Conservation (phyloP, 2,797 vertebrate species). For the Hoplostethus mediterraneus region DNA sequence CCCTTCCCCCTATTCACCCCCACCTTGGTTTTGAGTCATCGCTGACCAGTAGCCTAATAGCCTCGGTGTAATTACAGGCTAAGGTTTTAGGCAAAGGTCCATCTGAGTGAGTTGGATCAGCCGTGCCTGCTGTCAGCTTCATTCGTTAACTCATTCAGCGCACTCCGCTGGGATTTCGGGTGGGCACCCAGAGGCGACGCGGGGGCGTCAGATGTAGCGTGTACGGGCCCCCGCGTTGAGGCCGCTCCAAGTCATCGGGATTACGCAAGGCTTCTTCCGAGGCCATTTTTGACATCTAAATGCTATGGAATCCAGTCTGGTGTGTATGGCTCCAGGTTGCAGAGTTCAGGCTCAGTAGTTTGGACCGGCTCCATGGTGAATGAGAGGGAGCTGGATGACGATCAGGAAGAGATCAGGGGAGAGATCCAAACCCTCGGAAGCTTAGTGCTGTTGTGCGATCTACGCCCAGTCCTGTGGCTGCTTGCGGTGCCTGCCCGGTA, state of each 20-base stretch:
- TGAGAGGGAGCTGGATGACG: conserved; percentile 50
- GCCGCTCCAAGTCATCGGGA: not conserved
- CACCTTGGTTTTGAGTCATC: conserved; percentile 72
- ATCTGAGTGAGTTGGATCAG: conserved; percentile 65
- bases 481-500: conserved; percentile 48
- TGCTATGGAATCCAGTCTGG: conserved; percentile 53
- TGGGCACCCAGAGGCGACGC: conserved; percentile 13
- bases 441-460: conserved; percentile 37
- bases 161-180: conserved; percentile 14
- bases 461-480: conserved; percentile 52
- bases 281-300: conserved; percentile 52
- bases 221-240: not conserved
- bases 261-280: conserved; percentile 20
- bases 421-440: conserved; percentile 67
- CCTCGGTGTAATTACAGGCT: conserved; percentile 79
- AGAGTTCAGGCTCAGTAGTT: conserved; percentile 65
- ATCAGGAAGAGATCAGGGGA: conserved; percentile 61
- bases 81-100: conserved; percentile 64
- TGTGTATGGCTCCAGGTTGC: conserved; percentile 60
- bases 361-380: conserved; percentile 55
- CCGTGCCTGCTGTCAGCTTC: conserved; percentile 51
- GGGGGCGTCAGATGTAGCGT: conserved; percentile 30
- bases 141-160: conserved; percentile 58
- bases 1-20: conserved; percentile 47
- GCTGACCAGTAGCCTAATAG: conserved; percentile 78